A percentile compares a stretch with the other conserved stretches of the same genome.
Conservation (phyloP, 2,888 invertebrate genomes). For the Slavum lentiscoides region DNA sequence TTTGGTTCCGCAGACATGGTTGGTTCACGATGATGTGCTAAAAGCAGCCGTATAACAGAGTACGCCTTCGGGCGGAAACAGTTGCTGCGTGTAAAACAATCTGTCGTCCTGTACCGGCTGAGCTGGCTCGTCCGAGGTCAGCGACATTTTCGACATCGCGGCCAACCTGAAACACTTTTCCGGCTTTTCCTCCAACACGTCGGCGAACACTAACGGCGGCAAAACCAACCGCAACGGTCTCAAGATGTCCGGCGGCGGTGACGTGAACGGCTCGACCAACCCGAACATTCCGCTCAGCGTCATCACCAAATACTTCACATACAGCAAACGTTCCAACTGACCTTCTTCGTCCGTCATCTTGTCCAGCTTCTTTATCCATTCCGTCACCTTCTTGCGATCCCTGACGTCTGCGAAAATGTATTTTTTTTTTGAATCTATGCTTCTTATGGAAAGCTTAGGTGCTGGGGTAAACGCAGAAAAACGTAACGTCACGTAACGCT, state of each 20-base stretch:
- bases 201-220: constrained; percentile 1
- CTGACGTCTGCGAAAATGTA: not conserved
- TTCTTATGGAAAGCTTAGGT: too few species aligned
- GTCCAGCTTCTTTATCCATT: not conserved
- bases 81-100: not conserved
- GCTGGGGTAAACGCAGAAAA: too few species aligned
- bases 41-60: not conserved
- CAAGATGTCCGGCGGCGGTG: not conserved
- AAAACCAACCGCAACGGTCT: not conserved
- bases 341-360: constrained; percentile 1
- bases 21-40: not conserved
- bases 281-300: not conserved
- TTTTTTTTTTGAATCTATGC: too few species aligned
- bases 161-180: not conserved
- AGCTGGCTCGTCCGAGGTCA: not conserved
- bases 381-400: not conserved
- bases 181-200: not conserved
- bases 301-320: not conserved
- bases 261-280: constrained; percentile 1
- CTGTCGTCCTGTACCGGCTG: not conserved
- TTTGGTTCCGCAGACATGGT: too few species aligned
- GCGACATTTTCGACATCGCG: too few species aligned
- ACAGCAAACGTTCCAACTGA: constrained; percentile 8
- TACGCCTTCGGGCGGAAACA: not conserved
- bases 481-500: too few species aligned